Evolutionary conservation across 1,140 invertebrate species (phyloP).

Genomic region (Periplaneta americana): DNA sequence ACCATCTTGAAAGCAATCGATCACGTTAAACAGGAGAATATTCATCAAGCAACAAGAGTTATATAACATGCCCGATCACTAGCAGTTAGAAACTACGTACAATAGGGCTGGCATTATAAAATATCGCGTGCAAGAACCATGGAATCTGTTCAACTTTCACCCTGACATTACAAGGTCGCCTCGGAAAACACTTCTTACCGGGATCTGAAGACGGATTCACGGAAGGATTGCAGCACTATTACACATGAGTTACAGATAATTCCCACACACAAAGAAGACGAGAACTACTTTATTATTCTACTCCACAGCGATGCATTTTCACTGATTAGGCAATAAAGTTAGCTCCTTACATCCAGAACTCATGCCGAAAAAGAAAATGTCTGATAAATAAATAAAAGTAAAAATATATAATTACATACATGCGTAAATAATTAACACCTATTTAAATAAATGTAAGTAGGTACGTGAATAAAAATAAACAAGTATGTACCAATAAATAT

Average conservation of each 20-base stretch:
- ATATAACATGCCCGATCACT: neutral
- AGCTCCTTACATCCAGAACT: no score
- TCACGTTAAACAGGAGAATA: neutral
- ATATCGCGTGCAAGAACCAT: neutral
- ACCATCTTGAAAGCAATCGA: neutral
- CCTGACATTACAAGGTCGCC: neutral
- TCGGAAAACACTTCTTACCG: no score
- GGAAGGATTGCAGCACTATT: neutral
- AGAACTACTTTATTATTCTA: neutral
- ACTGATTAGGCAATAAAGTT: neutral
- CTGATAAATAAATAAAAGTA: no score
- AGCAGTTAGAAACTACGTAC: neutral
- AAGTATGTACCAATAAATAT: no score
- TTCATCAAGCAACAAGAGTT: fast-evolving
- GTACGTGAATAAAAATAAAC: no score
- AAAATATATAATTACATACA: no score
- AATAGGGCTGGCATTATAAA: neutral
- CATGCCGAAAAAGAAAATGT: no score
- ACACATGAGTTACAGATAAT: neutral
- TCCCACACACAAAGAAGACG: neutral
- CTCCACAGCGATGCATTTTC: neutral
- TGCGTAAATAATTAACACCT: no score
- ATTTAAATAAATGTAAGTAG: no score
- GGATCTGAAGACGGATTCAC: no score
- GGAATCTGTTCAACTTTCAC: neutral